A percentile compares a stretch with the other conserved stretches of the same genome.
Evolutionary conservation across 92 coral and sea anemone genomes (phyloP).

Genomic region (Epizoanthus ramosus): DNA sequence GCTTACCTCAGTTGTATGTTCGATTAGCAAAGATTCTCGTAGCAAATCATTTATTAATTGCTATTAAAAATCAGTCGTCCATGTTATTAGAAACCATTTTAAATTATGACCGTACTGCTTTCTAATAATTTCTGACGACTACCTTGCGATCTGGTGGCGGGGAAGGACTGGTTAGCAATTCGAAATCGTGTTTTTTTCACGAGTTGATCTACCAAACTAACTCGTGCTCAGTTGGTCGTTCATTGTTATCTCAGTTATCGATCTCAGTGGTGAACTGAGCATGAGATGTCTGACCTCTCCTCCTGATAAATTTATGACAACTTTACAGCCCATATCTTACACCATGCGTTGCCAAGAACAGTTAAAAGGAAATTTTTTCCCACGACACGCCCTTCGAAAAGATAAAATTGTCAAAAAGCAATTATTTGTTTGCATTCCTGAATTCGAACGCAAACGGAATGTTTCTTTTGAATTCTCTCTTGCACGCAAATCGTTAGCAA

Average conservation of each 20-base stretch:
- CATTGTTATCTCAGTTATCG: background rate
- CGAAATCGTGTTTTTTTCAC: too few species aligned
- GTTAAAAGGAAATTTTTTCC: constrained; percentile 9
- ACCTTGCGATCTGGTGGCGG: too few species aligned
- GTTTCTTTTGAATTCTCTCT: too few species aligned
- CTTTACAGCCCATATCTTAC: background rate
- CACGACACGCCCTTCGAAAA: constrained; percentile 39
- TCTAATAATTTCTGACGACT: too few species aligned
- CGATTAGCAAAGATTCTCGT: too few species aligned
- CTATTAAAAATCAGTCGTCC: too few species aligned
- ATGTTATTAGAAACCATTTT: too few species aligned
- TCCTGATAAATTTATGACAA: constrained; percentile 18
- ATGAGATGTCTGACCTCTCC: constrained; percentile 4
- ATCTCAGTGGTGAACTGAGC: background rate
- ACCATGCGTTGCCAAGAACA: background rate
- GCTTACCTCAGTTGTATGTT: too few species aligned
- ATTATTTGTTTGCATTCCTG: constrained; percentile 25
- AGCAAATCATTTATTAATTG: too few species aligned
- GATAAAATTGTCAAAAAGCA: constrained; percentile 9
- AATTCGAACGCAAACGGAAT: background rate
- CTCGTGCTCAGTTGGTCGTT: background rate
- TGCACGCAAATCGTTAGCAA: too few species aligned
- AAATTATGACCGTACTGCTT: too few species aligned
- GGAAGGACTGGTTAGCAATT: too few species aligned
- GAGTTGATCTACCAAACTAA: background rate